Evolutionary conservation across 1,140 invertebrate species (phyloP).

Genomic region (Drosophila miranda): DNA sequence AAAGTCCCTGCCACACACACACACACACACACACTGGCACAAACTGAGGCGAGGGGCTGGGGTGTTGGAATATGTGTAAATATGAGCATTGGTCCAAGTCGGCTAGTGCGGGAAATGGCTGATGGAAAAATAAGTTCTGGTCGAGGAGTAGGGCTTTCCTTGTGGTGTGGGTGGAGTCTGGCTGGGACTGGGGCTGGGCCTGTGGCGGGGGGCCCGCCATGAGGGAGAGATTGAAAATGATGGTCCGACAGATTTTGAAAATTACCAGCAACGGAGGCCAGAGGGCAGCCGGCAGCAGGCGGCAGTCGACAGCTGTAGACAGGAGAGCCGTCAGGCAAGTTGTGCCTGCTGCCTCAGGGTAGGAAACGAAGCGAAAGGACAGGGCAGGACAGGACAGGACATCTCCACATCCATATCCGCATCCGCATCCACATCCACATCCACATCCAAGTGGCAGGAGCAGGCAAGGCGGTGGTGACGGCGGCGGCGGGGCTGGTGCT

Average conservation of each 20-base stretch:
- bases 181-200: no score
- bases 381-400: slow-evolving; percentile 24
- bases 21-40: slow-evolving; percentile 20
- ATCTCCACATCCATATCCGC: slow-evolving; percentile 45
- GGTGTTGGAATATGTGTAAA: slow-evolving; percentile 64
- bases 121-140: slow-evolving; percentile 78
- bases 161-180: slow-evolving; percentile 10
- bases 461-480: slow-evolving; percentile 16
- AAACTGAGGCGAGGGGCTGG: slow-evolving; percentile 8
- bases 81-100: slow-evolving; percentile 78
- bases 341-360: slow-evolving; percentile 16
- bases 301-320: not conserved
- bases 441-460: slow-evolving; percentile 12
- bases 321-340: slow-evolving; percentile 4
- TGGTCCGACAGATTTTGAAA: slow-evolving; percentile 78
- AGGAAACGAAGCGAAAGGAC: not conserved
- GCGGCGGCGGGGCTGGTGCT: not conserved
- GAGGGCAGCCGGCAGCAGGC: slow-evolving; percentile 11
- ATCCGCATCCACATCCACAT: slow-evolving; percentile 36
- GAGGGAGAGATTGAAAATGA: slow-evolving; percentile 70
- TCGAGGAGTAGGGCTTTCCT: slow-evolving; percentile 29
- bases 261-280: slow-evolving; percentile 45
- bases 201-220: not conserved
- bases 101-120: slow-evolving; percentile 42
- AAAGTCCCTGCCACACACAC: slow-evolving; percentile 70